Conservation (phyloP, 2,113 vertebrate genomes). For the Tylochromis polylepis region DNA sequence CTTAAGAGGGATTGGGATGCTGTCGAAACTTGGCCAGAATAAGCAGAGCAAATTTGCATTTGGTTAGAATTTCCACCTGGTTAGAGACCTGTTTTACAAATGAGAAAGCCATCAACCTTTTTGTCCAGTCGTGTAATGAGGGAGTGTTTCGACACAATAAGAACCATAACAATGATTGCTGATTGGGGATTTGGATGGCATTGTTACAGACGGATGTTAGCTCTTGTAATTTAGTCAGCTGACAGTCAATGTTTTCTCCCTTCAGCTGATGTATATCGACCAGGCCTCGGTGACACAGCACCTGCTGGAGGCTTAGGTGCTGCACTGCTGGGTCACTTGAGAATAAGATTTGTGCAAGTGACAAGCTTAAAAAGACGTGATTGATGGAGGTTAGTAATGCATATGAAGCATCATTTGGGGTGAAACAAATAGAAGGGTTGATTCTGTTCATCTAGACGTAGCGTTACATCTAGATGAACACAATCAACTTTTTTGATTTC, state of each 20-base stretch:
- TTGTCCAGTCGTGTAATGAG: slow-evolving; percentile 56
- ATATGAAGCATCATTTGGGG: not conserved
- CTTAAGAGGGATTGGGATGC: slow-evolving; percentile 70
- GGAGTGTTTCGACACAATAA: slow-evolving; percentile 46
- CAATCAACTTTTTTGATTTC: not conserved
- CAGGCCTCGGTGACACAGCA: slow-evolving; percentile 19
- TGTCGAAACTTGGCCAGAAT: slow-evolving; percentile 43
- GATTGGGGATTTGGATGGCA: slow-evolving; percentile 43
- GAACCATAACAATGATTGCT: slow-evolving; percentile 32
- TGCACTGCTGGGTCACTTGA: slow-evolving; percentile 9
- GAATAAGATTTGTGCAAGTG: not conserved
- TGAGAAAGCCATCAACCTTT: slow-evolving; percentile 54
- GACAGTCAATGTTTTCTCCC: slow-evolving; percentile 29
- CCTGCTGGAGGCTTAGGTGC: not conserved
- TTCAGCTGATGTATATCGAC: slow-evolving; percentile 28
- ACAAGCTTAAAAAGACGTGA: not conserved
- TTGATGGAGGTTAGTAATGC: not conserved
- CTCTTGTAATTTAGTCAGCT: slow-evolving; percentile 24
- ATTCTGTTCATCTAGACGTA: not conserved
- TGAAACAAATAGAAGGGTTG: not conserved
- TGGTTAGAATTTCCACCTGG: slow-evolving; percentile 55
- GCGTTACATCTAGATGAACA: too few species aligned
- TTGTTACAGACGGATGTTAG: slow-evolving; percentile 33
- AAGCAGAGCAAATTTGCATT: slow-evolving; percentile 65
- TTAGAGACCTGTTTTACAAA: slow-evolving; percentile 54